phyloP scores from a whole-genome alignment of 1,140 invertebrate species.

The Odontomachus brunneus region DNA sequence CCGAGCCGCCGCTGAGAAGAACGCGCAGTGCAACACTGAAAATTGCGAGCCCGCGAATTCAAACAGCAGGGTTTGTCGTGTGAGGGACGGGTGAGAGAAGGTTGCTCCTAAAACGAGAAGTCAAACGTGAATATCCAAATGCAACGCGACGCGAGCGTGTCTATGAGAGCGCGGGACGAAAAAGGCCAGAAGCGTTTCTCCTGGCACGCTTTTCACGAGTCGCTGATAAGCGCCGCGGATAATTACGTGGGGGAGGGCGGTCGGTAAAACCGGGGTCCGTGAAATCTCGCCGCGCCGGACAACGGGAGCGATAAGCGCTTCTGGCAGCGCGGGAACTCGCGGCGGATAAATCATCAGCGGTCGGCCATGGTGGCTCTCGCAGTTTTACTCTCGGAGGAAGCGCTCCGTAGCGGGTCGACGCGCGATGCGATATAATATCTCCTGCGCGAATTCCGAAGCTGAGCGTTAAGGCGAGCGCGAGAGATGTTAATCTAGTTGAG shows the following conservation, averaged over 20 bases:
- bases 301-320: conserved; percentile 11
- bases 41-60: too few relatives aligned
- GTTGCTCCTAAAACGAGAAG: background rate
- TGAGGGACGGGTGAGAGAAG: too few relatives aligned
- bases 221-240: conserved; percentile 19
- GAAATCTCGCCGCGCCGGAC: conserved; percentile 14
- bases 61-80: too few relatives aligned
- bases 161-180: background rate
- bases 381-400: conserved; percentile 30
- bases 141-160: background rate
- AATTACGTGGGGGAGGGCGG: background rate
- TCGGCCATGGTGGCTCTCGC: conserved; percentile 24
- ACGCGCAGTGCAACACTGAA: background rate
- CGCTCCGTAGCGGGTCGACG: background rate
- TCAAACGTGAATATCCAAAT: background rate
- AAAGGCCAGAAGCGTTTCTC: background rate
- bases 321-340: conserved; percentile 9
- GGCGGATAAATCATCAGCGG: conserved; percentile 45
- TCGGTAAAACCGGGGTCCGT: background rate
- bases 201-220: conserved; percentile 16
- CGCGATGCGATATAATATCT: background rate
- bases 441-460: background rate
- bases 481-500: conserved; percentile 21
- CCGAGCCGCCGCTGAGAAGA: conserved; percentile 32
- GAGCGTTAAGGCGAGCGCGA: conserved; percentile 10